Percentiles rank a stretch among this genome's conserved stretches.
These are phyloP conservation scores for Mormyrops boulengeri DNA, from an alignment of 2,797 vertebrate genomes.

Conservation along the genomic window DNA sequence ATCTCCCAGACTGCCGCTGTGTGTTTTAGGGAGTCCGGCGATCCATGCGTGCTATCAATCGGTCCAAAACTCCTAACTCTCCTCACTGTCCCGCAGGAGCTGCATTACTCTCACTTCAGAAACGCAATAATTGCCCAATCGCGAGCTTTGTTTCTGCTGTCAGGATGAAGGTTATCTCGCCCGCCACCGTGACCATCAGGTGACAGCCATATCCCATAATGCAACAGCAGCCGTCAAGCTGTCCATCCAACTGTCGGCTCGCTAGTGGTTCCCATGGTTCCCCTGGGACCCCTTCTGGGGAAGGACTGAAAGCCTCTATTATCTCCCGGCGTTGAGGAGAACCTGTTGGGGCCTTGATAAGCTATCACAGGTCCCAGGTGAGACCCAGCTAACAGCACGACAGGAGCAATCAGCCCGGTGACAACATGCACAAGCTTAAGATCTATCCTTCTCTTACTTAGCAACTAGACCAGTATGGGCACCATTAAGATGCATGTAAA, in stretches of 20 bases:
- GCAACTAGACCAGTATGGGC: neutral
- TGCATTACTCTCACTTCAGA: slow-evolving; percentile 34
- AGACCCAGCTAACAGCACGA: slow-evolving; percentile 80
- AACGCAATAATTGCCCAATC: slow-evolving; percentile 47
- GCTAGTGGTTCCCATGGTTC: slow-evolving; percentile 84
- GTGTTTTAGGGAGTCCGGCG: slow-evolving; percentile 34
- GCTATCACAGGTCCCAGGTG: slow-evolving; percentile 98
- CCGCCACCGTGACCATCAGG: slow-evolving; percentile 80
- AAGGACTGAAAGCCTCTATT: slow-evolving; percentile 79
- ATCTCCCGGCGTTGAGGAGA: slow-evolving; percentile 72
- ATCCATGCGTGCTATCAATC: slow-evolving; percentile 57
- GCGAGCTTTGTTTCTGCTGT: slow-evolving; percentile 83
- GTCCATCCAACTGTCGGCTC: slow-evolving; percentile 89
- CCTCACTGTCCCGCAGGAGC: neutral
- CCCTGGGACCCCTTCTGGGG: slow-evolving; percentile 65
- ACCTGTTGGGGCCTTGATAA: slow-evolving; percentile 98
- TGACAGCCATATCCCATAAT: slow-evolving; percentile 98
- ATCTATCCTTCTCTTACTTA: slow-evolving; percentile 56
- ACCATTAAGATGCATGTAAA: neutral
- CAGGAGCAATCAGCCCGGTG: slow-evolving; percentile 79
- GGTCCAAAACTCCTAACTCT: slow-evolving; percentile 55
- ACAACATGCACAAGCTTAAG: slow-evolving; percentile 59
- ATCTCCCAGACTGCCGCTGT: neutral
- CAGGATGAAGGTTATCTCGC: slow-evolving; percentile 97
- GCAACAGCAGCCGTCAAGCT: slow-evolving; percentile 88